Conservation (phyloP, 2,797 vertebrate species). For the Simalia tracyae region DNA sequence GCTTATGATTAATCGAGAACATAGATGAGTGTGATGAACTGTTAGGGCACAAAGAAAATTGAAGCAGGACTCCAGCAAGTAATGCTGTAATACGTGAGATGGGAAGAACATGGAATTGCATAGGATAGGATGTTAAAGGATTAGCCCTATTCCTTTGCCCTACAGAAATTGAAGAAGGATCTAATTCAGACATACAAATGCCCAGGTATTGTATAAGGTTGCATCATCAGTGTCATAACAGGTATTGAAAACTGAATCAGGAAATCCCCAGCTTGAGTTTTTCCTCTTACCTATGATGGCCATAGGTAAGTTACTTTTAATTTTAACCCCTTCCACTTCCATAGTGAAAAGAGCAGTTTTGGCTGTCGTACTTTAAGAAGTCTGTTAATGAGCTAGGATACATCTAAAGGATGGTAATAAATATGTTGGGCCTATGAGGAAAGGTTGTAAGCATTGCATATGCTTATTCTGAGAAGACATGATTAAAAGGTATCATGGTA, state of each 20-base stretch:
- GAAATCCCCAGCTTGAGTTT: background rate
- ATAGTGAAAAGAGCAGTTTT: background rate
- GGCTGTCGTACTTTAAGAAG: background rate
- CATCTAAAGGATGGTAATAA: background rate
- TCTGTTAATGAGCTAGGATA: background rate
- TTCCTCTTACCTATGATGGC: background rate
- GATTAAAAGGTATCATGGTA: background rate
- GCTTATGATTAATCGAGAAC: background rate
- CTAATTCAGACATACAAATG: background rate
- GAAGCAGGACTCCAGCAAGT: background rate
- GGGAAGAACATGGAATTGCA: background rate
- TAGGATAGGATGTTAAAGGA: background rate
- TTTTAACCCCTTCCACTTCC: background rate
- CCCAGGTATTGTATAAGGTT: background rate
- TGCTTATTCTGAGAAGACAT: background rate
- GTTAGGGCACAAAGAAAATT: background rate
- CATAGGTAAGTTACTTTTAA: background rate
- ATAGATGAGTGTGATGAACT: background rate
- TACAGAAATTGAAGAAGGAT: background rate
- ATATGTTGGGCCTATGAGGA: background rate
- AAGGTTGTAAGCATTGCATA: background rate
- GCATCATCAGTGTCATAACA: background rate
- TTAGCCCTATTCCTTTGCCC: background rate
- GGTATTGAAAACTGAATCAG: background rate
- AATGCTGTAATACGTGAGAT: background rate